phyloP scores from a whole-genome alignment of 64 coral and sea anemone genomes.

The Actinia tenebrosa region DNA sequence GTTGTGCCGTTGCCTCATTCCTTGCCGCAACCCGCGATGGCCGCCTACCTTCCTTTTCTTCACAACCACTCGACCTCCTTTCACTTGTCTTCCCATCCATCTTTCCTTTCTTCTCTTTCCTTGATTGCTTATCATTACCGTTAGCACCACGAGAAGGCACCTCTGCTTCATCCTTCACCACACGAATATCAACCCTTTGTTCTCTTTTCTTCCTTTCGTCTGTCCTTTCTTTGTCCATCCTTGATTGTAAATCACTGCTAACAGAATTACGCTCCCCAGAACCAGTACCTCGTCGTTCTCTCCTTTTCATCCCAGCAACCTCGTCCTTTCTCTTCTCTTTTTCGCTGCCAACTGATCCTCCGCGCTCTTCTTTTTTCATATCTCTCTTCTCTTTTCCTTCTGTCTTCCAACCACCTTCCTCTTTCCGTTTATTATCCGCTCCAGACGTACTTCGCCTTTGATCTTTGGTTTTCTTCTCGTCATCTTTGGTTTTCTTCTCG shows the following conservation, averaged over 20 bases:
- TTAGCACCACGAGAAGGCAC: not conserved
- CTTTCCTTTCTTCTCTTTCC: not conserved
- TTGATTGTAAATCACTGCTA: not conserved
- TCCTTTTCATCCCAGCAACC: not conserved
- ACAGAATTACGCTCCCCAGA: not conserved
- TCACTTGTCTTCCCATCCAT: not conserved
- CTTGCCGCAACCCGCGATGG: not conserved
- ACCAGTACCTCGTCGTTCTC: constrained; percentile 18
- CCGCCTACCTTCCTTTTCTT: not conserved
- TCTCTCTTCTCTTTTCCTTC: not conserved
- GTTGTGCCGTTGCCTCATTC: not conserved
- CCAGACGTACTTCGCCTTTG: too few relatives aligned
- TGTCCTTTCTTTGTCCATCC: not conserved
- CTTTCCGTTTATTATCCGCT: too few relatives aligned
- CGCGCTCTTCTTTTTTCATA: not conserved
- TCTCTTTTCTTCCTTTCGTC: not conserved
- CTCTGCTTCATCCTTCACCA: not conserved
- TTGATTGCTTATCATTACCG: not conserved
- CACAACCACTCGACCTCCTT: not conserved
- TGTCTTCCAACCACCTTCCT: not conserved
- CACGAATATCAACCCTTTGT: not conserved
- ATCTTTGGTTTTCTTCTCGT: too few relatives aligned
- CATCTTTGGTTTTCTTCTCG: not conserved
- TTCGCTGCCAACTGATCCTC: not conserved
- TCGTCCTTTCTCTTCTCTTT: not conserved